Evolutionary conservation across 2,888 invertebrate species (phyloP).

Genomic region (Polia nebulosa): DNA sequence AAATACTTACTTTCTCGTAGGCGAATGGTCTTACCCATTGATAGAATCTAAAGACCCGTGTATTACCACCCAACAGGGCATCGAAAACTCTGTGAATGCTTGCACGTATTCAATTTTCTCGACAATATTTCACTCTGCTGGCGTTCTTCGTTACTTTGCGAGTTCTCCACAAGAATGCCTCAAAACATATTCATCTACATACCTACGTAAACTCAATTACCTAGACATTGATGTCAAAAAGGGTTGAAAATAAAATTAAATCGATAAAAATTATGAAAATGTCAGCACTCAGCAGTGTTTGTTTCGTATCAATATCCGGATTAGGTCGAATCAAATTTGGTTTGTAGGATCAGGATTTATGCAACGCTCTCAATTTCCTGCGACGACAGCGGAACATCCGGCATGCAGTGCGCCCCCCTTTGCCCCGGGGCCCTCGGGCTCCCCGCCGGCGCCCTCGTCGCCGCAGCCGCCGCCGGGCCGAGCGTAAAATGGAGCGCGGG

Average conservation of each 20-base stretch:
- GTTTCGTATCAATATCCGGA: slow-evolving; percentile 90
- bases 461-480: slow-evolving; percentile 74
- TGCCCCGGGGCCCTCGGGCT: slow-evolving; percentile 58
- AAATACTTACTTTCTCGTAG: slow-evolving; percentile 15
- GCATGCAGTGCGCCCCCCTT: slow-evolving; percentile 74
- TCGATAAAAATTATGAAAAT: slow-evolving; percentile 72
- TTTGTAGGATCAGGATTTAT: slow-evolving; percentile 90
- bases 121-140: slow-evolving; percentile 85
- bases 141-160: slow-evolving; percentile 77
- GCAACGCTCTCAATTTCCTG: slow-evolving; percentile 91
- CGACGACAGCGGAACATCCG: slow-evolving; percentile 89
- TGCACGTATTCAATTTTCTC: slow-evolving; percentile 87
- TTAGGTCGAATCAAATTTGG: slow-evolving; percentile 90
- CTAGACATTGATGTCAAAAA: slow-evolving; percentile 61
- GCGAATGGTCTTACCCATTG: slow-evolving; percentile 43
- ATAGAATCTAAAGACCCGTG: slow-evolving; percentile 51
- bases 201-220: slow-evolving; percentile 74
- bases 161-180: slow-evolving; percentile 74
- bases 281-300: slow-evolving; percentile 80
- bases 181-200: slow-evolving; percentile 76
- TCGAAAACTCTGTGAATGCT: slow-evolving; percentile 80
- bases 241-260: slow-evolving; percentile 50
- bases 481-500: slow-evolving; percentile 87
- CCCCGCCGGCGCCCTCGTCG: slow-evolving; percentile 64
- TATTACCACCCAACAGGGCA: slow-evolving; percentile 53